phyloP scores from a whole-genome alignment of 2,888 invertebrate genomes.

The Neoascia interrupta region DNA sequence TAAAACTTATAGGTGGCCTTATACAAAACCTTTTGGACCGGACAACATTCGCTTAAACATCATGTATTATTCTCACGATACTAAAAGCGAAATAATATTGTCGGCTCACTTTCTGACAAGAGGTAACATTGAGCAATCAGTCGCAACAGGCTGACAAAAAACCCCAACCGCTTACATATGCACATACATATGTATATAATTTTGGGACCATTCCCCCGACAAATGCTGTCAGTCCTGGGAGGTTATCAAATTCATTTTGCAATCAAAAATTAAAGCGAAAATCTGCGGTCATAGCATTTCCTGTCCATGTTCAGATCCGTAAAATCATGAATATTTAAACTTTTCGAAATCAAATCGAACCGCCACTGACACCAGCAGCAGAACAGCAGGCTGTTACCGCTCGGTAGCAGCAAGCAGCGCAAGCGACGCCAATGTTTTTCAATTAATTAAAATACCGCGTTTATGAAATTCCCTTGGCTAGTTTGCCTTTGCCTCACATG shows the following conservation, averaged over 20 bases:
- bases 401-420: slow-evolving; percentile 6
- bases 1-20: too few species aligned
- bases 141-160: not conserved
- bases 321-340: slow-evolving; percentile 66
- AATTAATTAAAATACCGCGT: slow-evolving; percentile 66
- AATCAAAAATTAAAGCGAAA: slow-evolving; percentile 36
- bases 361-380: slow-evolving; percentile 49
- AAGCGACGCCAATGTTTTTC: slow-evolving; percentile 41
- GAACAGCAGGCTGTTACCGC: slow-evolving; percentile 3
- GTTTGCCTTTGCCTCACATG: slow-evolving; percentile 52
- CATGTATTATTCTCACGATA: not conserved
- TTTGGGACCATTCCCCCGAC: slow-evolving; percentile 8
- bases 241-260: slow-evolving; percentile 46
- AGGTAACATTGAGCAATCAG: slow-evolving; percentile 4
- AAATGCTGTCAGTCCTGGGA: slow-evolving; percentile 32
- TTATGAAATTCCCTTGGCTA: slow-evolving; percentile 64
- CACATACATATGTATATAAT: too few species aligned
- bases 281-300: slow-evolving; percentile 52
- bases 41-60: too few species aligned
- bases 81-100: slow-evolving; percentile 2
- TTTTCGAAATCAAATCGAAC: slow-evolving; percentile 40
- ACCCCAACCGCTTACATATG: too few species aligned
- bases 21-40: too few species aligned
- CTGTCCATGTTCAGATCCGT: slow-evolving; percentile 58
- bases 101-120: slow-evolving; percentile 15